Conservation (phyloP, 2,113 vertebrate species). For the Semicossyphus pulcher region DNA sequence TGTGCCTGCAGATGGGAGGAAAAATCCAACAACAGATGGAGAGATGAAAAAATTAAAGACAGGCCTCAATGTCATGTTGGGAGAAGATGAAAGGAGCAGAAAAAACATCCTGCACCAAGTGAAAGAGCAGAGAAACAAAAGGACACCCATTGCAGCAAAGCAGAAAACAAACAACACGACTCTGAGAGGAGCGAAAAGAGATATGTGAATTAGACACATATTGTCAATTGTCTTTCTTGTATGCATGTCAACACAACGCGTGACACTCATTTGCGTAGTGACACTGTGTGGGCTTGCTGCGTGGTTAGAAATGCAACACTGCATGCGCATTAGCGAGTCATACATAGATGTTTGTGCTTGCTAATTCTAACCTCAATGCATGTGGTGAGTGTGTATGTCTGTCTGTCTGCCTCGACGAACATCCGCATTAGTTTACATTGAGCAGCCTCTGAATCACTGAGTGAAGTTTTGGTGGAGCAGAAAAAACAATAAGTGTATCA, state of each 20-base stretch:
- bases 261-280: conserved; percentile 27
- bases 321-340: neutral
- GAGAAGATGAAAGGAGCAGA: conserved; percentile 26
- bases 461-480: neutral
- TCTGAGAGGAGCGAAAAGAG: neutral
- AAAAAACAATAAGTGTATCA: neutral
- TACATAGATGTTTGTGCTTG: conserved; percentile 12
- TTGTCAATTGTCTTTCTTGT: neutral
- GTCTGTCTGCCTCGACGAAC: conserved; percentile 4
- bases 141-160: neutral
- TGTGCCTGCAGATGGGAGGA: neutral
- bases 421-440: conserved; percentile 40
- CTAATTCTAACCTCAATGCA: neutral
- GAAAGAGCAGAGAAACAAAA: conserved; percentile 10
- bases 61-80: conserved; percentile 18
- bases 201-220: neutral
- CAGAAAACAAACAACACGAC: conserved; percentile 1
- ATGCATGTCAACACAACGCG: conserved; percentile 25
- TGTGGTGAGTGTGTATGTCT: neutral
- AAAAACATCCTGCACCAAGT: neutral
- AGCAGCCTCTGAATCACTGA: neutral
- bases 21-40: conserved; percentile 37
- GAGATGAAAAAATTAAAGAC: neutral
- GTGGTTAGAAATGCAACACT: neutral
- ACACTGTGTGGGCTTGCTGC: conserved; percentile 24